Evolutionary conservation across 35 echinoderm and acorn worm genomes (phyloP), one percentile per base, ranked within the genome.

Genomic region (Stichopus chloronotus): DNA sequence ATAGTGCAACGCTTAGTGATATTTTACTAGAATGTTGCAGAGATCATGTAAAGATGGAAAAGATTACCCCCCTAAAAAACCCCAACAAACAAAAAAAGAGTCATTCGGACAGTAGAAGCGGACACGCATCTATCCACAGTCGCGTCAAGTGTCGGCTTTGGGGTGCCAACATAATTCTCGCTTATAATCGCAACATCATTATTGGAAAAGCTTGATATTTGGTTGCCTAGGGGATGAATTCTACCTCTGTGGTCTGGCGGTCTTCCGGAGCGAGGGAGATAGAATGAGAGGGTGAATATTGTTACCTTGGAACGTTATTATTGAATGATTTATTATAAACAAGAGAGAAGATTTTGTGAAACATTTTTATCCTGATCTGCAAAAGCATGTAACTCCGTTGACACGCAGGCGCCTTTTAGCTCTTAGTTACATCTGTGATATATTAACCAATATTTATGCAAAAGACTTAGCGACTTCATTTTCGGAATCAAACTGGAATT

Each of bases 311-410:
- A 85, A 58, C 56, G 82, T 58, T 56, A 85, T 85, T 85, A 85
- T 85, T 58, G 82, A 59, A 59, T 85, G 82, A 85, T 85, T 85
- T 85, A 85, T 85, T 85, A 85, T 85, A 85, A 85, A 85, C 82
- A 85, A 56, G 52, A 58, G 17, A 23, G 82, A 85, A 43, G 30
- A 43, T 43, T 43, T 43, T 43, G 30, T 43, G 3, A 43, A 43
- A 43, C 30, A 43, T 43, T 43, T 43, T 43, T 43, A 43, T 43
- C 30, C 30, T 43, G 30, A 43, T 43, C 30, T 43, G 30, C 30
- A 43, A 43, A 43, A 43, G 30, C 30, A 0, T 43, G 30, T 43
- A 43, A 43, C 30, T 43, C 30, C 69, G 7, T 20, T 74, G 69
- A 74, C 69, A 74, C 19, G 69, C 19, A 72, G 14, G 22, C 69